A percentile compares a stretch with the other conserved stretches of the same genome.
These are phyloP conservation scores for Podabrus alpinus DNA, from an alignment of 2,888 invertebrate species.

Conservation along the genomic window DNA sequence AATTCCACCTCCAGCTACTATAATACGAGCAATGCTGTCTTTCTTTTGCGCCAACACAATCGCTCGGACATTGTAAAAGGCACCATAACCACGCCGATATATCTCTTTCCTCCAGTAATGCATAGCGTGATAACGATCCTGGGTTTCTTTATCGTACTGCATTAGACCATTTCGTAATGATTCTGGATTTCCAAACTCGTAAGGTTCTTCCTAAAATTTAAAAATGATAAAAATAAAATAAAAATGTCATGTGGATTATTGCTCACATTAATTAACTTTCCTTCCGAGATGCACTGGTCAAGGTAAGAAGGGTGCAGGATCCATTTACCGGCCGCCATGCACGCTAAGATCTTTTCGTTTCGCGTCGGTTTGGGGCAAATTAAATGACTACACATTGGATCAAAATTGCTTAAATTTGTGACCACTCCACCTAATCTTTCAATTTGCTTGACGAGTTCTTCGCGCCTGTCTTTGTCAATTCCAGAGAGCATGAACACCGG, in stretches of 20 bases:
- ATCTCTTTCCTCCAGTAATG: constrained; percentile 72
- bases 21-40: constrained; percentile 68
- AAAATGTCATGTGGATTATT: not conserved
- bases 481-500: constrained; percentile 46
- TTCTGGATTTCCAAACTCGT: constrained; percentile 82
- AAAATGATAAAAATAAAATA: not conserved
- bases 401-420: constrained; percentile 60
- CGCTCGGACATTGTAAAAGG: constrained; percentile 57
- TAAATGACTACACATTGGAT: constrained; percentile 73
- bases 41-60: constrained; percentile 66
- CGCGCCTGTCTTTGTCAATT: constrained; percentile 38
- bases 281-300: constrained; percentile 65
- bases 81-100: constrained; percentile 51
- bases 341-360: constrained; percentile 86
- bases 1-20: constrained; percentile 77
- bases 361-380: constrained; percentile 74
- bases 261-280: constrained; percentile 67
- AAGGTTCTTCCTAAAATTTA: constrained; percentile 71
- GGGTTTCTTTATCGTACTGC: constrained; percentile 50
- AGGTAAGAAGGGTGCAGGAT: constrained; percentile 81
- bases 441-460: constrained; percentile 37
- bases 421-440: constrained; percentile 64
- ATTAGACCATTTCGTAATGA: constrained; percentile 59
- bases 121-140: constrained; percentile 61
- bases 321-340: constrained; percentile 89